phyloP scores from a whole-genome alignment of 2,113 vertebrate genomes.

The Colaptes auratus region DNA sequence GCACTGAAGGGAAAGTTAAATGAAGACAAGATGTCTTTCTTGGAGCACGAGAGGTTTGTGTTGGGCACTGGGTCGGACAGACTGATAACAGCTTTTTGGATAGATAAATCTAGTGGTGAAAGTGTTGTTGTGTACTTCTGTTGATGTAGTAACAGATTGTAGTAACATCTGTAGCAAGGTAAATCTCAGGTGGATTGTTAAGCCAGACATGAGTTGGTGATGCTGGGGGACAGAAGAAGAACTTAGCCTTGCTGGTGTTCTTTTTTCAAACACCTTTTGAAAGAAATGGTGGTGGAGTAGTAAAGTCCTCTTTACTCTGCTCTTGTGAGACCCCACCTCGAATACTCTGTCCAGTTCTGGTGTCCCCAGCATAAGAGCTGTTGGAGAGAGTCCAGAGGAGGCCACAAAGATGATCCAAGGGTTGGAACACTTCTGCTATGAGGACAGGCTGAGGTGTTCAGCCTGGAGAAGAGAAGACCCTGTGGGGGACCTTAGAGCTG shows the following conservation, averaged over 20 bases:
- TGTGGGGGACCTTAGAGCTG: too few species aligned
- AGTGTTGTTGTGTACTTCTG: background rate
- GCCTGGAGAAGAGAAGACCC: too few species aligned
- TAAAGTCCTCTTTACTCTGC: background rate
- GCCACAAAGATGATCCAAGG: too few species aligned
- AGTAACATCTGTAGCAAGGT: background rate
- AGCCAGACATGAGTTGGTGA: accelerated
- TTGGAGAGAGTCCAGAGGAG: too few species aligned
- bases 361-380: too few species aligned
- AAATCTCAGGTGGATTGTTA: background rate
- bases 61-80: background rate
- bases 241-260: background rate
- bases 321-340: too few species aligned
- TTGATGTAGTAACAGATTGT: accelerated
- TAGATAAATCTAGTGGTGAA: accelerated
- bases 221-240: background rate
- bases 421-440: too few species aligned
- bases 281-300: accelerated
- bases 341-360: too few species aligned
- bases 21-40: background rate
- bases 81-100: background rate
- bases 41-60: background rate
- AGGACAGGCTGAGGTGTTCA: too few species aligned
- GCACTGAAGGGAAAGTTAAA: background rate
- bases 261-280: background rate